Conservation (phyloP, 2,113 vertebrate species). For the Thinocorus orbignyianus region DNA sequence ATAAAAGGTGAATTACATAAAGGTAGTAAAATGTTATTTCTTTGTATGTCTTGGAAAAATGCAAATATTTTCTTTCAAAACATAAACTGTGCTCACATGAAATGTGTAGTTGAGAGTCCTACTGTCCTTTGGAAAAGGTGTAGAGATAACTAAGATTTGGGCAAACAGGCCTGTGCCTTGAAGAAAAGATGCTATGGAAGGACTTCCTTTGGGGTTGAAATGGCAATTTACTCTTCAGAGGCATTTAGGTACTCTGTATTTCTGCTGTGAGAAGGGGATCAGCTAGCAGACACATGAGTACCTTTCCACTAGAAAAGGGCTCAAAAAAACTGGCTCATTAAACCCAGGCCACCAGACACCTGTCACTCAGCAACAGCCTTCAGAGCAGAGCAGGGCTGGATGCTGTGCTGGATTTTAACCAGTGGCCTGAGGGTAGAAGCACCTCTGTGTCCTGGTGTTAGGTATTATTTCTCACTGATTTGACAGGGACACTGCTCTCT, state of each 20-base stretch:
- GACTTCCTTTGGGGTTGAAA: not conserved
- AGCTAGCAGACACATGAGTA: not conserved
- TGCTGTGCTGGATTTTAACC: slow-evolving; percentile 2
- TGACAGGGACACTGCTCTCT: not conserved
- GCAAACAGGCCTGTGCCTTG: not conserved
- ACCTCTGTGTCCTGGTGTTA: not conserved
- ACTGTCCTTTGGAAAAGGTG: not conserved
- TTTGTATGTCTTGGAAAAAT: not conserved
- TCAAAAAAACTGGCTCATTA: not conserved
- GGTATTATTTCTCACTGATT: not conserved
- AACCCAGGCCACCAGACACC: not conserved
- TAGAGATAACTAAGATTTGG: not conserved
- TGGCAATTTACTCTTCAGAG: not conserved
- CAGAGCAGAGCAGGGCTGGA: not conserved
- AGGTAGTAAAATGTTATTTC: not conserved
- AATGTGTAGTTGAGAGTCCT: not conserved
- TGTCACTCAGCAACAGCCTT: not conserved
- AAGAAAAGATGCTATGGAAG: not conserved
- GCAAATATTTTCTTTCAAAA: not conserved
- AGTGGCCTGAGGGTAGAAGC: slow-evolving; percentile 15
- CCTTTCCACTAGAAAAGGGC: not conserved
- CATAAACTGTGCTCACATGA: not conserved
- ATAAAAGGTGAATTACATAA: not conserved
- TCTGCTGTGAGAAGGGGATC: not conserved
- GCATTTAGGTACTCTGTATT: not conserved